Conservation (phyloP, 2,888 invertebrate genomes). For the Galeruca laticollis region DNA sequence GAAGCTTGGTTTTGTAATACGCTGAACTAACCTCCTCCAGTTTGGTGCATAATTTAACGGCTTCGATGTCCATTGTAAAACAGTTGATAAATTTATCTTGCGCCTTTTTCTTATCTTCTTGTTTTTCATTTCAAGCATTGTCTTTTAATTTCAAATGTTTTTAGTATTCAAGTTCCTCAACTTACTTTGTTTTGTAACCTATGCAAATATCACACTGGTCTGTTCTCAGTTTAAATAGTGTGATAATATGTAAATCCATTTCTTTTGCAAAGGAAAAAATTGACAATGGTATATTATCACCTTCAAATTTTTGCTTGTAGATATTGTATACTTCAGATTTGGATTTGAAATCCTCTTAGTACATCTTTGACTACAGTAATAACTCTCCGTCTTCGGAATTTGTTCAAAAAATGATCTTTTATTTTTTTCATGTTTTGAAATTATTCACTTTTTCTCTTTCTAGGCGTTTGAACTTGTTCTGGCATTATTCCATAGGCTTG, state of each 20-base stretch:
- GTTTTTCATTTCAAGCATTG: constrained; percentile 34
- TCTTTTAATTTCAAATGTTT: constrained; percentile 36
- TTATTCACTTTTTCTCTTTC: no score
- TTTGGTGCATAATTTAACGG: constrained; percentile 54
- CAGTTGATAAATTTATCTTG: constrained; percentile 31
- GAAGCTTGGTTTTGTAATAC: constrained; percentile 57
- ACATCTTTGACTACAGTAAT: no score
- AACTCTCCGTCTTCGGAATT: no score
- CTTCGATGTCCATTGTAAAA: constrained; percentile 44
- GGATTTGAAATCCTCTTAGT: no score
- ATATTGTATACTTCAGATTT: no score
- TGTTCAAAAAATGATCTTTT: no score
- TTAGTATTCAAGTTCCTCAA: no score
- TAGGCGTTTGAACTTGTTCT: no score
- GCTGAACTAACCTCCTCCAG: constrained; percentile 53
- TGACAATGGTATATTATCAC: no score
- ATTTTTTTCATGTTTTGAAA: no score
- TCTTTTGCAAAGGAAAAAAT: constrained; percentile 21
- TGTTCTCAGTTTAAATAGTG: constrained; percentile 32
- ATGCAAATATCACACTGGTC: constrained; percentile 34
- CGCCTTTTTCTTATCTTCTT: constrained; percentile 35
- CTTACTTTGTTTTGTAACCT: constrained; percentile 30
- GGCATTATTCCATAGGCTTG: no score
- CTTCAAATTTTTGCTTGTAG: constrained; percentile 2
- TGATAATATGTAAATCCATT: constrained; percentile 31